Percentiles rank a stretch among this genome's conserved stretches.
These are phyloP conservation scores for Adoxophyes honmai DNA, from an alignment of 1,140 invertebrate species.

Conservation along the genomic window DNA sequence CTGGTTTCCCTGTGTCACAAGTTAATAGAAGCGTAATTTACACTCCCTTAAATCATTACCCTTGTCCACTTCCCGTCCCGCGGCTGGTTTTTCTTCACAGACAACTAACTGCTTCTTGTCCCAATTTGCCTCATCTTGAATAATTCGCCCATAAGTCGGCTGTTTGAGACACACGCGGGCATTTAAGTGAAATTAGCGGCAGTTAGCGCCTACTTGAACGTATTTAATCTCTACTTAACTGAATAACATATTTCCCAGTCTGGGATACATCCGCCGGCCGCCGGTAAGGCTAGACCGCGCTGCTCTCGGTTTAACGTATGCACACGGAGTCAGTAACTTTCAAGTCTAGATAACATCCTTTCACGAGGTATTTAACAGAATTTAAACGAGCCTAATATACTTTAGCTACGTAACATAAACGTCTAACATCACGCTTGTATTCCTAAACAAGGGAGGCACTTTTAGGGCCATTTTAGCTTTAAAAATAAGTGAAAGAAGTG, in stretches of 20 bases:
- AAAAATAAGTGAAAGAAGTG: too few relatives aligned
- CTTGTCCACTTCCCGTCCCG: not conserved
- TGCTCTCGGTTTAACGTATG: not conserved
- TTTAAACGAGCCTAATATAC: too few relatives aligned
- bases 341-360: conserved; percentile 6
- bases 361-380: too few relatives aligned
- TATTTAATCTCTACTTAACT: conserved; percentile 40
- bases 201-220: conserved; percentile 39
- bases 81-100: conserved; percentile 3
- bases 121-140: conserved; percentile 33
- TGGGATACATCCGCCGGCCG: conserved; percentile 40
- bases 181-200: conserved; percentile 42
- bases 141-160: conserved; percentile 32
- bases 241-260: conserved; percentile 44
- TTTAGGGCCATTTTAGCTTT: too few relatives aligned
- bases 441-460: too few relatives aligned
- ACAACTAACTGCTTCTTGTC: conserved; percentile 21
- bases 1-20: too few relatives aligned
- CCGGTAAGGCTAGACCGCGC: conserved; percentile 16
- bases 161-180: conserved; percentile 19
- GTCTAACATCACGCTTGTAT: too few relatives aligned
- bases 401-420: too few relatives aligned
- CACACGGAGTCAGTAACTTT: conserved; percentile 7
- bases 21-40: not conserved
- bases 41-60: not conserved